Percentiles rank a stretch among this genome's conserved stretches.
phyloP scores from a whole-genome alignment of 2,888 invertebrate species.

The Metacarcinus magister region DNA sequence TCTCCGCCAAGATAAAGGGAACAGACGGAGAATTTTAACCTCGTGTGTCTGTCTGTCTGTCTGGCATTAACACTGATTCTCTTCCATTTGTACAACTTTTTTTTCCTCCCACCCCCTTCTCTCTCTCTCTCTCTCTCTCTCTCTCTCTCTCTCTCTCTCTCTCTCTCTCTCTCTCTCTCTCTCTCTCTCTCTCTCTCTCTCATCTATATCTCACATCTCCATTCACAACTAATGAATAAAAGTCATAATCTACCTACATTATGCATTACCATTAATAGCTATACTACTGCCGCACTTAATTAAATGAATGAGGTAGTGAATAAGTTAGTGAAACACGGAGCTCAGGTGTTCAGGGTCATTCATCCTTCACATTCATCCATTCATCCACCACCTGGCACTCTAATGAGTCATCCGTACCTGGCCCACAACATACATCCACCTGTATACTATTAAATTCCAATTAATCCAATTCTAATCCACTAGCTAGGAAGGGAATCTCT shows the following conservation, averaged over 20 bases:
- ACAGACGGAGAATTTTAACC: neutral
- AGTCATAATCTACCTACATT: too few species aligned
- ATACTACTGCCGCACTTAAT: too few species aligned
- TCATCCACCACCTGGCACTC: too few species aligned
- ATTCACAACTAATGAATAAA: too few species aligned
- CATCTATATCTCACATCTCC: neutral
- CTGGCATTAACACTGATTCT: neutral
- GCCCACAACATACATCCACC: neutral
- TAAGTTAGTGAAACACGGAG: too few species aligned
- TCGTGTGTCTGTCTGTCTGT: neutral
- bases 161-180: slow-evolving; percentile 5
- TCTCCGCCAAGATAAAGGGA: neutral
- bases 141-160: neutral
- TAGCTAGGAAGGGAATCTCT: slow-evolving; percentile 29
- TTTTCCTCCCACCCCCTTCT: too few species aligned
- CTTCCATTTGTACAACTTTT: too few species aligned
- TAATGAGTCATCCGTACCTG: neutral
- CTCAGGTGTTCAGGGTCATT: too few species aligned
- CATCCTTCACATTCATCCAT: neutral
- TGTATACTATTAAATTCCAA: neutral
- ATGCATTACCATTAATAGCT: too few species aligned
- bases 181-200: slow-evolving; percentile 42
- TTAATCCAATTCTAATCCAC: neutral
- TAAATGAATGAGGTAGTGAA: too few species aligned
- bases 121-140: neutral